Base-by-base conservation (phyloP, 2,888 invertebrate genomes). In the Drosophila algonquin region DNA sequence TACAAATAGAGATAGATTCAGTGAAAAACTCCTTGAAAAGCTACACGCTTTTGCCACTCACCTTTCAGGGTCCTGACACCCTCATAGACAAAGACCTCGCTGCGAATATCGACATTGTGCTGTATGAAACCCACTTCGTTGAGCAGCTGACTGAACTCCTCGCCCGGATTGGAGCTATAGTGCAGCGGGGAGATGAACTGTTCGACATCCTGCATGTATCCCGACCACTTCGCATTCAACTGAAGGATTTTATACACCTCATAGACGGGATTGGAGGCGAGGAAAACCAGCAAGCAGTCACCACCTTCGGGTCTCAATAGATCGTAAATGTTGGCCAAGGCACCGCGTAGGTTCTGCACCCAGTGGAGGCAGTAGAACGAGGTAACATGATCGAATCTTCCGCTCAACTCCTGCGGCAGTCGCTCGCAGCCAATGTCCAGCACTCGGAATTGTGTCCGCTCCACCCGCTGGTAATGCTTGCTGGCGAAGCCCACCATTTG, bases 321-420 rank as follows among this genome's bases (percentile, higher is more conserved):
- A 44, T 94, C 92, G 90, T 93, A 94, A 59, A 97, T 94, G 86
- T 95, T 96, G 62, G 92, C 92, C 61, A 95, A 93, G 0, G 95
- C 95, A 80, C 91, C 92, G 90, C 92, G 80, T 94, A 96, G 92
- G 56, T 96, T 94, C 77, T 94, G 94, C 40, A 96, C 94, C 97
- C 97, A 97, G 85, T 97, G 96, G 4, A 97, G 92, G 72, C 96
- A 95, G 90, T 96, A 96, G 89, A 96, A 96, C 0, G 96, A 96
- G 59, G 96, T 94, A 0, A 94, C 93, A 86, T 96, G 95, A 86
- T 95, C 94, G 83, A 95, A 96, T 32, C 91, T 87, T 58, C 92
- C 93, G 16, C 91, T 83, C 52, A 94, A 82, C 24, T 94, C 91
- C 1, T 90, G 89, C 0, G 94, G 94, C 55, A 95, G 74, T 27